Conservation (phyloP, 2,888 invertebrate genomes). For the Phytoseiulus persimilis region DNA sequence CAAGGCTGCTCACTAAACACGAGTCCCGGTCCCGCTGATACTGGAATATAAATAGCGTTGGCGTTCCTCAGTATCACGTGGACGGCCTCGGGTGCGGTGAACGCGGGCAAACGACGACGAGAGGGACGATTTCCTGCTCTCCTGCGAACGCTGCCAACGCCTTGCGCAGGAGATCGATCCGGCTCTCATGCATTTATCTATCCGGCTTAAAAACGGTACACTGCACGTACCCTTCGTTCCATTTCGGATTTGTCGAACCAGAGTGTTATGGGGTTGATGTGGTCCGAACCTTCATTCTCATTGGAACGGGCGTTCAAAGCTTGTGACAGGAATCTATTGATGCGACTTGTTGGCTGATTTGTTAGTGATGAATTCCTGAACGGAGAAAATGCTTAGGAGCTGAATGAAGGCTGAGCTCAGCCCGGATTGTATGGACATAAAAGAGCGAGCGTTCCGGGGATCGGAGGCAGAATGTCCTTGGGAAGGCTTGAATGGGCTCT, state of each 20-base stretch:
- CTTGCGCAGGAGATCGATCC: neutral
- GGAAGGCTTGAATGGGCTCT: neutral
- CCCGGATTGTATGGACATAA: too few species aligned
- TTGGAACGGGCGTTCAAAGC: slow-evolving; percentile 82
- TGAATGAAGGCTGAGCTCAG: too few species aligned
- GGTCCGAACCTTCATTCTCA: slow-evolving; percentile 77
- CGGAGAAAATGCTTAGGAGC: too few species aligned
- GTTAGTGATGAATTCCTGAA: slow-evolving; percentile 52
- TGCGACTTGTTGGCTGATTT: slow-evolving; percentile 79
- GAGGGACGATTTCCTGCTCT: neutral
- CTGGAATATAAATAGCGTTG: slow-evolving; percentile 53
- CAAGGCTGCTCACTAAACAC: slow-evolving; percentile 66
- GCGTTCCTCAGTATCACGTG: neutral
- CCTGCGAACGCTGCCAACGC: neutral
- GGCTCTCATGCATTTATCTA: neutral
- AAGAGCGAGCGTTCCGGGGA: too few species aligned
- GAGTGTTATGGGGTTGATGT: slow-evolving; percentile 73
- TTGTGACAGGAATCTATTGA: slow-evolving; percentile 81
- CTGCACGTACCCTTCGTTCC: slow-evolving; percentile 63
- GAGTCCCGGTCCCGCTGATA: slow-evolving; percentile 77
- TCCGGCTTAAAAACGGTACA: neutral
- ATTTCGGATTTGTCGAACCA: slow-evolving; percentile 75
- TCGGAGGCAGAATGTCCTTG: neutral
- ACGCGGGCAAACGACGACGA: slow-evolving; percentile 20
- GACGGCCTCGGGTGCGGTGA: neutral